Evolutionary conservation across 1,140 invertebrate species (phyloP), one percentile per base, ranked within the genome.

Genomic region (Neotoxoptera formosana): DNA sequence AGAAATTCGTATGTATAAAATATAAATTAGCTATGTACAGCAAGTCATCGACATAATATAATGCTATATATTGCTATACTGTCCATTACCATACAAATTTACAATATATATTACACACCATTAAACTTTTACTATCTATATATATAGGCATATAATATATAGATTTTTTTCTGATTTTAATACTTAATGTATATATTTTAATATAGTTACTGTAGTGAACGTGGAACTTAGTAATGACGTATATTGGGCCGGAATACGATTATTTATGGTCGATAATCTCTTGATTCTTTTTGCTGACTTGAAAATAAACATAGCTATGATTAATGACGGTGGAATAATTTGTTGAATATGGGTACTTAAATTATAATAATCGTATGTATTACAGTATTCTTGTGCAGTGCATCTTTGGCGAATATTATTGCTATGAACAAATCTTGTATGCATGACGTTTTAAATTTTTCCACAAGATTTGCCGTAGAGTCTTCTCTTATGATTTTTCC

Each of bases 401-500:
- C n/a, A 34, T 83, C 67, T 11, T 51, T 11, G 4, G 2, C 2
- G 6, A 56, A n/a, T 36, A 81, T 20, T 30, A 86, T 21, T 93
- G 21, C 8, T 93, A 41, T 8, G 11, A 93, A 51, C 7, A 93
- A 84, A 20, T 86, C 34, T 17, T 93, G 25, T 25, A 93, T 36
- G 25, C 30, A 56, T 17, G 47, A 83, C 6, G n/a, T 51, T 84
- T 45, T 41, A 30, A 86, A 93, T 30, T 41, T 36, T 56, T 53
- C 41, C 34, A 93, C 30, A 34, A 86, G n/a, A 86, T 84, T 41
- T 41, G 17, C 30, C 0, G 47, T 53, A 53, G 81, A 21, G 45
- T 30, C 48, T 93, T 93, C 91, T 25, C 17, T 20, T 36, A 93
- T 14, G 20, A 93, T 93, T 84, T 41, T 84, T 25, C 91, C 91